Percentiles rank a stretch among this genome's conserved stretches.
These are phyloP conservation scores for Notarius quadriscutis DNA, from an alignment of 2,113 vertebrate species.

Conservation along the genomic window DNA sequence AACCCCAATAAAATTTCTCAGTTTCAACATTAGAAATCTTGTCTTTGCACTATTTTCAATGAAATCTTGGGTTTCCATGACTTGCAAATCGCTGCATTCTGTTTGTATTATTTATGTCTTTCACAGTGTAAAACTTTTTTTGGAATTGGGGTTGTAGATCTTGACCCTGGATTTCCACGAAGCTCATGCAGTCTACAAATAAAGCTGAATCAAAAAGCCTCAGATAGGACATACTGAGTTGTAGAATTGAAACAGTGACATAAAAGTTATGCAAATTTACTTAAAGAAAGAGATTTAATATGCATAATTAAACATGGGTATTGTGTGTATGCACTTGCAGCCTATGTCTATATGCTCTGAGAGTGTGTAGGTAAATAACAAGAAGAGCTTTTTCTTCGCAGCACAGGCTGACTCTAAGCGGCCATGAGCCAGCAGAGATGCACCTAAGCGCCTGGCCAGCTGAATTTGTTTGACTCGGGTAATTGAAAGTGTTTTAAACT, in stretches of 20 bases:
- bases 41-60: no score
- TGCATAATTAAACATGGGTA: conserved; percentile 5
- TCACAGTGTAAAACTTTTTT: no score
- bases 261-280: conserved; percentile 1
- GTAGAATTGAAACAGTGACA: neutral
- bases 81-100: no score
- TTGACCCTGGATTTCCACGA: neutral
- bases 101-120: no score
- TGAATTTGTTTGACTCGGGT: conserved; percentile 99
- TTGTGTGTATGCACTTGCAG: conserved; percentile 4
- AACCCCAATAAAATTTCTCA: no score
- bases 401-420: conserved; percentile 9
- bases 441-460: conserved; percentile 83
- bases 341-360: neutral
- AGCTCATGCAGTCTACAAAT: neutral
- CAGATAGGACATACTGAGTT: neutral
- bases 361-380: neutral
- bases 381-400: conserved; percentile 18
- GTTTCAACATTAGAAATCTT: no score
- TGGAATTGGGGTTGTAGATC: neutral
- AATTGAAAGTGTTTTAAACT: conserved; percentile 99
- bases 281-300: neutral
- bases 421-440: conserved; percentile 64
- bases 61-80: no score
- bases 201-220: neutral